Evolutionary conservation across 2,888 invertebrate species (phyloP), one percentile per base, ranked within the genome.

Genomic region (Dynastes grantii): DNA sequence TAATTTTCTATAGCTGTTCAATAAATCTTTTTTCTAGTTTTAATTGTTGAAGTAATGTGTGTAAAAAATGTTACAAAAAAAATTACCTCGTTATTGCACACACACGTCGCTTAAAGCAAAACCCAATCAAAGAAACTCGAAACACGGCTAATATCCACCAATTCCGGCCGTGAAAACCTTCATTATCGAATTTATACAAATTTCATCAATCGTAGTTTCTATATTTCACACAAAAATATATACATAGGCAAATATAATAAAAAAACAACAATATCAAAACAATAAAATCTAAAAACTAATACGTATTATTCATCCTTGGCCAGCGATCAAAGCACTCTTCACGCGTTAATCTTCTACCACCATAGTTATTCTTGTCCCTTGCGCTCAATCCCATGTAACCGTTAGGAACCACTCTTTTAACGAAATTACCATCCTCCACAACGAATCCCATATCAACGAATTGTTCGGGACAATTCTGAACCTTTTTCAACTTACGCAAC

Each of bases 271-370:
- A 37, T 37, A 22, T 22, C 61, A 40, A 37, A 5, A 68, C 68
- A 68, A 68, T 68, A 68, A 6, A 63, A 65, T 16, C 40, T 45
- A 68, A 75, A 75, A 61, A 45, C 71, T 75, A 61, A 61, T 55
- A 75, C 22, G 73, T 29, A 75, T 75, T 75, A 45, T 75, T 75
- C 73, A 75, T 75, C 61, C 40, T 75, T 22, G 61, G 16, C 73
- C 73, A 75, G 61, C 22, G 45, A 5, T 61, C 73, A 29, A 61
- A 27, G 13, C 27, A 29, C 22, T 75, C 68, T 13, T 68, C 29
- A 2, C 29, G 73, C 55, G 27, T 27, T 5, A 61, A 11, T 49
- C 45, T 61, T 58, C 32, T 75, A 22, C 61, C 32, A 68, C 27
- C 67, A n/a, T 29, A 32, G 32, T 51, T 70, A 16, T 16, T 13